Evolutionary conservation across 2,113 vertebrate species (phyloP).

Genomic region (Bolborhynchus lineola): DNA sequence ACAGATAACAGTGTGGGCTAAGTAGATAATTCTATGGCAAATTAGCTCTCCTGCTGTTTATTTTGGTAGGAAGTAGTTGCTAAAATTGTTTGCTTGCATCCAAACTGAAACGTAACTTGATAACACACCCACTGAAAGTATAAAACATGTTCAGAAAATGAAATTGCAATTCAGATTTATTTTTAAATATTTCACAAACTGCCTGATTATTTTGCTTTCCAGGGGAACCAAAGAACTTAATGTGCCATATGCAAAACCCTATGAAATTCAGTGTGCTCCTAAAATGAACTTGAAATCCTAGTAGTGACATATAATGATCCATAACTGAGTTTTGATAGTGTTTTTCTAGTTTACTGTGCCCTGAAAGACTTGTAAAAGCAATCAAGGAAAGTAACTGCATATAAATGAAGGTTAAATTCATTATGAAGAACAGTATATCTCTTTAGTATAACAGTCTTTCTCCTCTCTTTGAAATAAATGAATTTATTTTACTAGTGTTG

Average conservation of each 20-base stretch:
- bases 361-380: neutral
- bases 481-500: neutral
- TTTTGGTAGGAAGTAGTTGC: neutral
- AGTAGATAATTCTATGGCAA: neutral
- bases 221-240: neutral
- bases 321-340: neutral
- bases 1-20: neutral
- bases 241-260: neutral
- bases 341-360: neutral
- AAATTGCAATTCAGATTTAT: slow-evolving; percentile 6
- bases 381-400: neutral
- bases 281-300: slow-evolving; percentile 1
- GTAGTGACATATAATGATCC: neutral
- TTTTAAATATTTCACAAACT: slow-evolving; percentile 8
- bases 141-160: neutral
- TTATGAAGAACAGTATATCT: neutral
- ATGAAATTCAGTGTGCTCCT: neutral
- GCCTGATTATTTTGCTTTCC: neutral
- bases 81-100: slow-evolving; percentile 4
- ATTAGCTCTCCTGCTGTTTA: neutral
- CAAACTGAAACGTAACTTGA: neutral
- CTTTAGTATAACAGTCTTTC: neutral
- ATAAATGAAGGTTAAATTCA: neutral
- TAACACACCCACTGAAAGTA: neutral
- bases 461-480: neutral